phyloP scores from a whole-genome alignment of 2,797 vertebrate species.

The Ctenochaetus hawaiiensis region DNA sequence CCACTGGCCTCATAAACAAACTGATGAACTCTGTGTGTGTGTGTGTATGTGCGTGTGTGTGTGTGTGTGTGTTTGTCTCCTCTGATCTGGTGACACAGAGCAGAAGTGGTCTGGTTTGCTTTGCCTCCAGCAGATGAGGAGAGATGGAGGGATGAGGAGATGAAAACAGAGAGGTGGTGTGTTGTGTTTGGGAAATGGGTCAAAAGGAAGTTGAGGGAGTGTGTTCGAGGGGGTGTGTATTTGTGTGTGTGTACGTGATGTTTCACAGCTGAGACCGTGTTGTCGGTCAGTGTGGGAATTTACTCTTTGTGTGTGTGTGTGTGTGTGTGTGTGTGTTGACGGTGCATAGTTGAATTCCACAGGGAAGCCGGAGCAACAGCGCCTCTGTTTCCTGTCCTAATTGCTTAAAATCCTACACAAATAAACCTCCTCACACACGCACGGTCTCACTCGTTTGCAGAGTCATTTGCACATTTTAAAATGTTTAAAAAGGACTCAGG shows the following conservation, averaged over 20 bases:
- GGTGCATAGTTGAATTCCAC: slow-evolving; percentile 73
- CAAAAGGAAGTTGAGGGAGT: slow-evolving; percentile 72
- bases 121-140: slow-evolving; percentile 34
- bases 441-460: background rate
- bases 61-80: slow-evolving; percentile 29
- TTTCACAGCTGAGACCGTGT: slow-evolving; percentile 66
- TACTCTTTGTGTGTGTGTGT: slow-evolving; percentile 25
- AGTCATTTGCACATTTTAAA: slow-evolving; percentile 26
- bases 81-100: slow-evolving; percentile 58
- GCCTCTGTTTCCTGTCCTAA: slow-evolving; percentile 74
- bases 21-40: slow-evolving; percentile 45
- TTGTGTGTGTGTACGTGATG: slow-evolving; percentile 32
- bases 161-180: slow-evolving; percentile 46
- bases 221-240: slow-evolving; percentile 27
- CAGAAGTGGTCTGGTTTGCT: slow-evolving; percentile 53
- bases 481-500: slow-evolving; percentile 36
- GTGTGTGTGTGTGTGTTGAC: slow-evolving; percentile 43
- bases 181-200: slow-evolving; percentile 72
- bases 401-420: slow-evolving; percentile 69
- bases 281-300: slow-evolving; percentile 52
- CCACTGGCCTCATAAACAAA: slow-evolving; percentile 56
- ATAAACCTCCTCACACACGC: slow-evolving; percentile 37
- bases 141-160: slow-evolving; percentile 7
- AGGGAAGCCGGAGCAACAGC: slow-evolving; percentile 63
- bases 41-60: slow-evolving; percentile 40